These are phyloP conservation scores for Hirtodrosophila alboralis DNA, from an alignment of 2,888 invertebrate species.

Conservation along the genomic window DNA sequence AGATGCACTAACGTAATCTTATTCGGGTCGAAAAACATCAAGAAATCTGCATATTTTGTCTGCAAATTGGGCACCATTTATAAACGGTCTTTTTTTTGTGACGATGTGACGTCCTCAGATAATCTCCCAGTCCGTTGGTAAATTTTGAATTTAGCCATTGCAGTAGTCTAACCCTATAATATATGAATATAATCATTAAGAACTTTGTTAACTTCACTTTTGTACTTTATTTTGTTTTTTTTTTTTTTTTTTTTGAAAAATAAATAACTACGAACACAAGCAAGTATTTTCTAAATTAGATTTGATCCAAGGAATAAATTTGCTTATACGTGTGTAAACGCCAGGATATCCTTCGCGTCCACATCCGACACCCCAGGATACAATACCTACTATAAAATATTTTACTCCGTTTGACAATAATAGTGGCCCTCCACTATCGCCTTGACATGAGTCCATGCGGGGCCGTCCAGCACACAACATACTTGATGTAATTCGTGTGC, in stretches of 20 bases:
- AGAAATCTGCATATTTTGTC: no score
- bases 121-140: no score
- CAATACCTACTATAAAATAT: constrained; percentile 92
- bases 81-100: no score
- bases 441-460: constrained; percentile 93
- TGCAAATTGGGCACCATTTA: no score
- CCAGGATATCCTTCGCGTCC: constrained; percentile 85
- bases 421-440: constrained; percentile 94
- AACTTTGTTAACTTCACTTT: constrained; percentile 2
- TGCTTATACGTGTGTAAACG: constrained; percentile 85
- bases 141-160: no score
- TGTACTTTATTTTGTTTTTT: constrained; percentile 7
- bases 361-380: constrained; percentile 91
- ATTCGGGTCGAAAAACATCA: no score
- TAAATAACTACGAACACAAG: constrained; percentile 85
- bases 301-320: constrained; percentile 88
- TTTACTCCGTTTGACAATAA: constrained; percentile 90
- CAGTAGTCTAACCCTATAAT: no score
- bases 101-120: no score
- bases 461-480: constrained; percentile 94
- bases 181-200: no score
- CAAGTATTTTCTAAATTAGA: constrained; percentile 90
- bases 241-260: neutral
- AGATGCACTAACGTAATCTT: no score
- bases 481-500: constrained; percentile 91